Evolutionary conservation across 2,888 invertebrate genomes (phyloP).

Genomic region (Xanthia icteritia): DNA sequence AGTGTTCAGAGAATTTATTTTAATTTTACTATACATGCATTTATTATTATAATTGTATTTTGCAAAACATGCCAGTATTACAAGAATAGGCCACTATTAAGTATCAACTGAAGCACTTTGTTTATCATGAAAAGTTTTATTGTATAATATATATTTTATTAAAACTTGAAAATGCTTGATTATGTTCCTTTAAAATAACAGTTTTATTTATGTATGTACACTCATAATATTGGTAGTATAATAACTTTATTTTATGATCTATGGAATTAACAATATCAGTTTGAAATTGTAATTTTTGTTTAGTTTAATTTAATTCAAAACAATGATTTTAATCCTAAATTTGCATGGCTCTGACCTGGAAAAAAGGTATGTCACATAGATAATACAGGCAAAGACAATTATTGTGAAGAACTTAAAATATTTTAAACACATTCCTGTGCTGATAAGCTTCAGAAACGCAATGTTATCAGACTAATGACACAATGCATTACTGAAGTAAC

Average conservation of each 20-base stretch:
- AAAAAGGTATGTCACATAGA: neutral
- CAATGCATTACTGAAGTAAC: slow-evolving; percentile 38
- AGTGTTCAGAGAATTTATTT: neutral
- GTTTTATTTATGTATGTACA: neutral
- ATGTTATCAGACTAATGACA: slow-evolving; percentile 48
- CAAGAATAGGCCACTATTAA: neutral
- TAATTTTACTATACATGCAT: neutral
- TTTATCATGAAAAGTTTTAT: neutral
- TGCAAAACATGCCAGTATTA: neutral
- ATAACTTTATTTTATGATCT: neutral
- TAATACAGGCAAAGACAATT: neutral
- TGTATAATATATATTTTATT: neutral
- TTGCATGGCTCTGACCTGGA: neutral
- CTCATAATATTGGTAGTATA: neutral
- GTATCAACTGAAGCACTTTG: neutral
- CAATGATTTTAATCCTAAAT: too few species aligned
- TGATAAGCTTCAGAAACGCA: slow-evolving; percentile 47
- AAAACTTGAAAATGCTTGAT: neutral
- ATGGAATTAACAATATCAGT: rapidly evolving
- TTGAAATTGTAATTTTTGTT: neutral
- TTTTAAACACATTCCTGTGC: slow-evolving; percentile 28
- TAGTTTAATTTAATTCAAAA: neutral
- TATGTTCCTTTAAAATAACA: neutral
- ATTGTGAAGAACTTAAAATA: neutral
- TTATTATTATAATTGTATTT: neutral